phyloP scores from a whole-genome alignment of 1,140 invertebrate species.

The Ips typographus region DNA sequence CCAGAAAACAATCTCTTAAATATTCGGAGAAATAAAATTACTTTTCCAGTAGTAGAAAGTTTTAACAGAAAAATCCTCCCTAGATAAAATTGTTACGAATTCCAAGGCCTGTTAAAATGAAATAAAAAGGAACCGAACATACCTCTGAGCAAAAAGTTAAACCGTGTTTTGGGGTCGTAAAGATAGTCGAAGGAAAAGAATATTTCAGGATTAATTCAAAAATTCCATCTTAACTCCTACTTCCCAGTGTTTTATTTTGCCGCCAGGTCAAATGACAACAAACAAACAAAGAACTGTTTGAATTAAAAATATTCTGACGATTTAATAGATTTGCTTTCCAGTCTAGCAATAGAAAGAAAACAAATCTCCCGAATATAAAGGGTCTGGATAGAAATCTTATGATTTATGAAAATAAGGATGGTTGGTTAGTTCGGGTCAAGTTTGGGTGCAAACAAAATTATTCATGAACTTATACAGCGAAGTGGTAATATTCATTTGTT shows the following conservation, averaged over 20 bases:
- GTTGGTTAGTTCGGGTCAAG: background rate
- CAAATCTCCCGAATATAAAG: background rate
- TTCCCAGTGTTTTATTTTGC: background rate
- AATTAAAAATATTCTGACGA: no score
- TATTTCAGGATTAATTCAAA: slow-evolving; percentile 4
- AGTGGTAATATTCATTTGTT: background rate
- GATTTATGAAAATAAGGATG: slow-evolving; percentile 5
- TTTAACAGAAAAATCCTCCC: no score
- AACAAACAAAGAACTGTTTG: no score
- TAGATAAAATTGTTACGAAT: no score
- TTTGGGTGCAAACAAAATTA: slow-evolving; percentile 2
- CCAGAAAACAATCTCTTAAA: no score
- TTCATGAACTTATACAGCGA: background rate
- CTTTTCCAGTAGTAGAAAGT: no score
- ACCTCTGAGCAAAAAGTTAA: background rate
- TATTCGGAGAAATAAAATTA: no score
- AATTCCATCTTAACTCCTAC: slow-evolving; percentile 2
- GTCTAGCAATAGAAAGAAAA: background rate
- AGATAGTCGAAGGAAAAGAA: background rate
- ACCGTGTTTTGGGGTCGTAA: background rate
- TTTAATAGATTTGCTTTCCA: no score
- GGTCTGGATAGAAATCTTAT: background rate
- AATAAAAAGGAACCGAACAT: background rate
- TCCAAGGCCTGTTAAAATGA: background rate
- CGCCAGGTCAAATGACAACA: no score